phyloP scores from a whole-genome alignment of 2,797 vertebrate genomes.

The Labroides dimidiatus region DNA sequence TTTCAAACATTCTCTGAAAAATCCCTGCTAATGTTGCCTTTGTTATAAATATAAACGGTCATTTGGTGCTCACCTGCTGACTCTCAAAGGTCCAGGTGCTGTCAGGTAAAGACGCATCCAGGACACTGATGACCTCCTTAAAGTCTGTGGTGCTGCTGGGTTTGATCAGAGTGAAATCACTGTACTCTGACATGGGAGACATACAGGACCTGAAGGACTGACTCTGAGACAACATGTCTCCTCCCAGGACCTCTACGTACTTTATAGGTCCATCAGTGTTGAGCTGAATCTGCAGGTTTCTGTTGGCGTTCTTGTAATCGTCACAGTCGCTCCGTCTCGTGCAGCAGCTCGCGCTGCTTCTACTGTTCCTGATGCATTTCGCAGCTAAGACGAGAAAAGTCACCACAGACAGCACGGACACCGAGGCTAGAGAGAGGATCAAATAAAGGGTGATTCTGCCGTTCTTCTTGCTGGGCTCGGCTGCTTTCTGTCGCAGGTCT shows the following conservation, averaged over 20 bases:
- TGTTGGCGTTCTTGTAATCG: conserved; percentile 78
- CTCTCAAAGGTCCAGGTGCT: conserved; percentile 78
- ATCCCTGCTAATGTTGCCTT: no score
- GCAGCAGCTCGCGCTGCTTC: conserved; percentile 66
- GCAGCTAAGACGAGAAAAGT: conserved; percentile 73
- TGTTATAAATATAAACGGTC: no score
- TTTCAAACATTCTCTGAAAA: no score
- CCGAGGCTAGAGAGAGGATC: conserved; percentile 74
- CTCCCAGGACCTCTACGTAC: conserved; percentile 82
- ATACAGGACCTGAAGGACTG: conserved; percentile 82
- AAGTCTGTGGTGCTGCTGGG: conserved; percentile 79
- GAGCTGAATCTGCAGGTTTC: conserved; percentile 81
- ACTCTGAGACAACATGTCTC: conserved; percentile 80
- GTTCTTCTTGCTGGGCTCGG: conserved; percentile 61
- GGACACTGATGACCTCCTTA: conserved; percentile 75
- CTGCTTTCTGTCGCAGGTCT: conserved; percentile 58
- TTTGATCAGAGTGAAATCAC: conserved; percentile 79
- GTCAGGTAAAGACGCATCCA: conserved; percentile 78
- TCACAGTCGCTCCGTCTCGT: conserved; percentile 60
- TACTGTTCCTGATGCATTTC: conserved; percentile 72
- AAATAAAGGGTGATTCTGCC: conserved; percentile 75
- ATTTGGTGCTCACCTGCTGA: conserved; percentile 78
- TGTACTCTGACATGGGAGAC: conserved; percentile 81
- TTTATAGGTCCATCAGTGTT: conserved; percentile 80
- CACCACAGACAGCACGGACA: conserved; percentile 72